A percentile compares a stretch with the other conserved stretches of the same genome.
Conservation (phyloP, 1,140 invertebrate genomes). For the Drosophila paulistorum region DNA sequence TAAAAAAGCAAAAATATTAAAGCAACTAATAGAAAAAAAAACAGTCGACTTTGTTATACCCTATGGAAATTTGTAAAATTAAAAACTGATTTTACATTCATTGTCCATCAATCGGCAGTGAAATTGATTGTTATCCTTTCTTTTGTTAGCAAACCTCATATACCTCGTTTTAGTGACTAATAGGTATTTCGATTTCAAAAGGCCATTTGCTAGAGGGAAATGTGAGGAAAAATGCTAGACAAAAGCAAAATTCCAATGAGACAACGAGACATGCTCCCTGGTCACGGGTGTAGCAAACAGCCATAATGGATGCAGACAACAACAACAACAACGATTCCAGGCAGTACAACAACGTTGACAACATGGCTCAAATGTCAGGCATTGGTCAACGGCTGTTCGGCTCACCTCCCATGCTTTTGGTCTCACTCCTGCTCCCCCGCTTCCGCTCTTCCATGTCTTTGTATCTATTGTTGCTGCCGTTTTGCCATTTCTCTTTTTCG, state of each 20-base stretch:
- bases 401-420: not conserved
- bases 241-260: slow-evolving; percentile 60
- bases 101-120: not conserved
- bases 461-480: slow-evolving; percentile 44
- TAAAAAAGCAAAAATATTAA: not conserved
- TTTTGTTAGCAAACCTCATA: not conserved
- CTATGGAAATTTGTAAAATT: not conserved
- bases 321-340: slow-evolving; percentile 45
- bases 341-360: slow-evolving; percentile 59
- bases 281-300: slow-evolving; percentile 58
- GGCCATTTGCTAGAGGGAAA: not conserved
- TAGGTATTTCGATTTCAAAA: not conserved
- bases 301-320: slow-evolving; percentile 72
- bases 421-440: not conserved
- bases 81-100: no score
- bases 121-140: not conserved
- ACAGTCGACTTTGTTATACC: not conserved
- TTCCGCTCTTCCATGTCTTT: not conserved
- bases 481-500: slow-evolving; percentile 21
- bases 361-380: slow-evolving; percentile 79
- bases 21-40: not conserved
- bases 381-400: slow-evolving; percentile 71
- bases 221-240: slow-evolving; percentile 32
- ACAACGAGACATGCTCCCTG: slow-evolving; percentile 41
- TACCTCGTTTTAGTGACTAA: not conserved